phyloP scores from a whole-genome alignment of 2,888 invertebrate genomes.

The Phyllotreta cruciferae region DNA sequence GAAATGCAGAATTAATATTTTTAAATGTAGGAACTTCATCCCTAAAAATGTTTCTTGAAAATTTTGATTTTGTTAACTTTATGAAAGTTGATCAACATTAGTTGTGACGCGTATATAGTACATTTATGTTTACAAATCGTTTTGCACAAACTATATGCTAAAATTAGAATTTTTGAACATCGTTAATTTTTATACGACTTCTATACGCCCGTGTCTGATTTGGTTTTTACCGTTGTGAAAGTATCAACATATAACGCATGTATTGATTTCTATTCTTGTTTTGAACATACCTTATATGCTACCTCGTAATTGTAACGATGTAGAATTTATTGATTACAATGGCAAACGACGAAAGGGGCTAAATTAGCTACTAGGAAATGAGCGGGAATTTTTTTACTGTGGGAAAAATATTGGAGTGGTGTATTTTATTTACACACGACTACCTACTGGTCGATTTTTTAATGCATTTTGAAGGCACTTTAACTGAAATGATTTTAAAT shows the following conservation, averaged over 20 bases:
- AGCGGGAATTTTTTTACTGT: neutral
- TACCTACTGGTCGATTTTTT: too few species aligned
- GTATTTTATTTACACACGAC: too few species aligned
- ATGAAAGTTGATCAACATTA: too few species aligned
- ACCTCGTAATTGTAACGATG: constrained; percentile 27
- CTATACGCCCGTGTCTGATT: constrained; percentile 19
- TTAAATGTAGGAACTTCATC: too few species aligned
- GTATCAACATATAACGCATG: constrained; percentile 17
- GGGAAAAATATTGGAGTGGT: too few species aligned
- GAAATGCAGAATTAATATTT: too few species aligned
- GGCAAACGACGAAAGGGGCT: neutral
- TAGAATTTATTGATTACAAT: constrained; percentile 20
- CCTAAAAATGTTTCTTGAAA: too few species aligned
- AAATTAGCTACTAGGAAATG: constrained; percentile 3
- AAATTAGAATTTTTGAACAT: too few species aligned
- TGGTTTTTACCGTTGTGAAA: constrained; percentile 24
- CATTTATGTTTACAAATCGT: too few species aligned
- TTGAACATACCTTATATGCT: constrained; percentile 28
- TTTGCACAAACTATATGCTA: too few species aligned
- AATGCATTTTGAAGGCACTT: neutral
- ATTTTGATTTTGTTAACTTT: too few species aligned
- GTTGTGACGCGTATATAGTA: too few species aligned
- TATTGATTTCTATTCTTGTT: constrained; percentile 30
- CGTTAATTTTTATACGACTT: constrained; percentile 1
- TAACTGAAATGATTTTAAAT: neutral